phyloP scores from a whole-genome alignment of 2,888 invertebrate genomes.

The Ophioninae sp. region DNA sequence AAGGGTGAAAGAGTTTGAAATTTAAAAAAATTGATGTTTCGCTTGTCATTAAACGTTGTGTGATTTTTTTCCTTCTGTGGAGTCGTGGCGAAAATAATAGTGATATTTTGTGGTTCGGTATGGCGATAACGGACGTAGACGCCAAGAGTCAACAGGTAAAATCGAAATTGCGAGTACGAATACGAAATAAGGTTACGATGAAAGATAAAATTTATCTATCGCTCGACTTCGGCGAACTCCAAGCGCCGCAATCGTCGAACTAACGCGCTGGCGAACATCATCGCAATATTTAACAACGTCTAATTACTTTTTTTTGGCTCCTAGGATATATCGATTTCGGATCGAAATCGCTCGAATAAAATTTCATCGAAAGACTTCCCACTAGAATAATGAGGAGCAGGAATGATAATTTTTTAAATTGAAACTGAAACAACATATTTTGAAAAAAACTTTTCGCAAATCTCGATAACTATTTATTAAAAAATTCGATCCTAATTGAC shows the following conservation, averaged over 20 bases:
- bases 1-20: too few relatives aligned
- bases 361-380: background rate
- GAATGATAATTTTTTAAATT: too few relatives aligned
- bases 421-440: too few relatives aligned
- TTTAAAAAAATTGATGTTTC: too few relatives aligned
- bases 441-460: too few relatives aligned
- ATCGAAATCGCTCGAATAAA: background rate
- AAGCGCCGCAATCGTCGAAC: background rate
- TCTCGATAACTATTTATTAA: too few relatives aligned
- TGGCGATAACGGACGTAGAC: conserved; percentile 18
- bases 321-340: background rate
- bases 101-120: conserved; percentile 16
- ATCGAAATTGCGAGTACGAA: background rate
- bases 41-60: background rate
- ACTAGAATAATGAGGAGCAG: too few relatives aligned
- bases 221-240: background rate
- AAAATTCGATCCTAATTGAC: too few relatives aligned
- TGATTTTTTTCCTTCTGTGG: background rate
- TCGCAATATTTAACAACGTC: background rate
- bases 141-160: conserved; percentile 21
- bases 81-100: background rate
- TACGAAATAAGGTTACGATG: conserved; percentile 21
- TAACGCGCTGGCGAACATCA: background rate
- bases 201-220: conserved; percentile 45
- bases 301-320: background rate